Percentiles rank a stretch among this genome's conserved stretches.
Conservation (phyloP, 2,797 vertebrate genomes). For the Phoxinus dragarum region DNA sequence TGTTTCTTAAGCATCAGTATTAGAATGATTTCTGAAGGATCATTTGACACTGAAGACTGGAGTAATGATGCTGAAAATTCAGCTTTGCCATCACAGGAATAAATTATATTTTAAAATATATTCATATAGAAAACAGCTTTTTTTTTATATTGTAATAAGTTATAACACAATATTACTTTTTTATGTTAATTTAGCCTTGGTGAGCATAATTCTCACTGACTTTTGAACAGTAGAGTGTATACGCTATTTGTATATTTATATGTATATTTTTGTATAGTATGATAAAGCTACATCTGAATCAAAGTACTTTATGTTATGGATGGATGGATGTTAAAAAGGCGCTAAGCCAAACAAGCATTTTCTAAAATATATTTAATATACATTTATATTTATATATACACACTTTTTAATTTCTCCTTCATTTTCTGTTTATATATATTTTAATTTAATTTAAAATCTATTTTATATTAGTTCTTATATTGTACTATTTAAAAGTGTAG, state of each 20-base stretch:
- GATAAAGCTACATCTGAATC: not conserved
- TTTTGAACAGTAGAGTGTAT: not conserved
- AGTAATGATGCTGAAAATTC: not conserved
- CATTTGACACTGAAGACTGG: not conserved
- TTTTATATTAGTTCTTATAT: not conserved
- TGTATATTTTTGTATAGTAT: too few species aligned
- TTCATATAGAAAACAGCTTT: not conserved
- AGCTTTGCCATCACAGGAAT: not conserved
- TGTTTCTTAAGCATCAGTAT: not conserved
- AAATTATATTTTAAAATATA: not conserved
- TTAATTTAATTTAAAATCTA: not conserved
- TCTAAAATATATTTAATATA: not conserved
- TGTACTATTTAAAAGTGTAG: not conserved
- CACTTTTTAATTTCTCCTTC: not conserved
- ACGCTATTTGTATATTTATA: too few species aligned
- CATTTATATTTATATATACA: not conserved
- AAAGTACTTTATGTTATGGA: not conserved
- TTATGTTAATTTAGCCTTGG: not conserved
- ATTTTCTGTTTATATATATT: not conserved
- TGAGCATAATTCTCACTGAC: not conserved
- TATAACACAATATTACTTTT: not conserved
- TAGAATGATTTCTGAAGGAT: not conserved
- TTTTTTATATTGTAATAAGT: not conserved
- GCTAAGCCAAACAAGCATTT: not conserved
- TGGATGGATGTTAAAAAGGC: not conserved